Conservation (phyloP, 1,140 invertebrate genomes). For the Thaumetopoea pityocampa region DNA sequence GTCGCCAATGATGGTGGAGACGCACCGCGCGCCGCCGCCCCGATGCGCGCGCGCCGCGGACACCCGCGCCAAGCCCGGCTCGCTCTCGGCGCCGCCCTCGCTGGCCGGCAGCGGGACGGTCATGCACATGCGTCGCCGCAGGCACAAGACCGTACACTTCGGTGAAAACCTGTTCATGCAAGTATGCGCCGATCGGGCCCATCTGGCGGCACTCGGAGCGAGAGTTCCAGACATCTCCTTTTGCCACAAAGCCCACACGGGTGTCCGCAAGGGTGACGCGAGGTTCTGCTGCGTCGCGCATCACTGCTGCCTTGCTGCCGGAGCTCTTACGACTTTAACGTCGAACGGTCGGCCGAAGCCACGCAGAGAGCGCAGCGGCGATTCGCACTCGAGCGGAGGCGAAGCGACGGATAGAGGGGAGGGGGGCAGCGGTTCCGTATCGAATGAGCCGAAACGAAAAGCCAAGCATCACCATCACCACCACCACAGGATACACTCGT, state of each 20-base stretch:
- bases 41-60: slow-evolving; percentile 66
- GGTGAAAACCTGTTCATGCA: slow-evolving; percentile 82
- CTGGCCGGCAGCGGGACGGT: slow-evolving; percentile 70
- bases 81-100: slow-evolving; percentile 60
- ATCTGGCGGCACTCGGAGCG: slow-evolving; percentile 66
- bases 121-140: slow-evolving; percentile 77
- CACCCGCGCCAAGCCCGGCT: slow-evolving; percentile 57
- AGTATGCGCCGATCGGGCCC: slow-evolving; percentile 79
- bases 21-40: slow-evolving; percentile 69
- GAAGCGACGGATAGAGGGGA: slow-evolving; percentile 62
- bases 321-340: slow-evolving; percentile 53
- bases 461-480: slow-evolving; percentile 59
- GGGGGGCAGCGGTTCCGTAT: slow-evolving; percentile 33
- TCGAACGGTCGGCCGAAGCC: slow-evolving; percentile 49
- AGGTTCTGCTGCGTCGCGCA: slow-evolving; percentile 71
- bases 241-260: slow-evolving; percentile 68
- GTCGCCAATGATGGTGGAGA: slow-evolving; percentile 74
- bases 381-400: slow-evolving; percentile 67
- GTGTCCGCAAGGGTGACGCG: slow-evolving; percentile 56
- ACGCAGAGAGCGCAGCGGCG: slow-evolving; percentile 53
- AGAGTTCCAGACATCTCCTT: slow-evolving; percentile 70
- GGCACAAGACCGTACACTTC: slow-evolving; percentile 86
- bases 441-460: slow-evolving; percentile 45
- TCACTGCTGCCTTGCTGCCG: slow-evolving; percentile 68
- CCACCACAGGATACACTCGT: slow-evolving; percentile 64